Evolutionary conservation across 2,888 invertebrate genomes (phyloP).

Genomic region (Ctena decussata): DNA sequence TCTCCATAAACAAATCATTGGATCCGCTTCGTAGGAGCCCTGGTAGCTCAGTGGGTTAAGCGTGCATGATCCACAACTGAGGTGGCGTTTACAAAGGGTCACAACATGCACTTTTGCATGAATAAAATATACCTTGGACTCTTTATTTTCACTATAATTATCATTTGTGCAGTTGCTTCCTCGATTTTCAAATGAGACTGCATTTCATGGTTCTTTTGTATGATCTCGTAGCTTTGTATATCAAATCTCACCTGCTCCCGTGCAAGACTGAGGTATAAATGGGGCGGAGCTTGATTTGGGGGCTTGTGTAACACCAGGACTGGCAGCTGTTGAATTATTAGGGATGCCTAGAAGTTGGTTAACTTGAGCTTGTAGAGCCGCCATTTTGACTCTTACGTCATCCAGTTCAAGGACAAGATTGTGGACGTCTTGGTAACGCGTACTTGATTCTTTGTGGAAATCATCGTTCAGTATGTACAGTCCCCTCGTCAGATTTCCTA

Average conservation of each 20-base stretch:
- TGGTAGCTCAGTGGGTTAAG: too few relatives aligned
- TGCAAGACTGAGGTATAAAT: constrained; percentile 6
- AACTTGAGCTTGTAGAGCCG: constrained; percentile 25
- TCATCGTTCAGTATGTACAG: constrained; percentile 53
- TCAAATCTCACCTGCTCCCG: constrained; percentile 38
- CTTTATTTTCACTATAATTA: too few relatives aligned
- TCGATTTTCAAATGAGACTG: too few relatives aligned
- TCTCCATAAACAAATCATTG: too few relatives aligned
- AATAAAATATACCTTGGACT: too few relatives aligned
- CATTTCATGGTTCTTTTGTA: too few relatives aligned
- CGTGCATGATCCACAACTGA: too few relatives aligned
- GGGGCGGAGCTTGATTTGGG: not conserved
- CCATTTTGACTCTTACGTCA: constrained; percentile 36
- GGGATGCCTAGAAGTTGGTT: not conserved
- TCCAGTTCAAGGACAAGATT: constrained; percentile 43
- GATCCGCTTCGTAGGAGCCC: too few relatives aligned
- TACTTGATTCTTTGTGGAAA: constrained; percentile 48
- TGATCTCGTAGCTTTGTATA: too few relatives aligned
- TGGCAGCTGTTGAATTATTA: not conserved
- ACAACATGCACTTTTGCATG: too few relatives aligned
- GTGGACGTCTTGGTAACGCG: constrained; percentile 58
- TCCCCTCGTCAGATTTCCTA: constrained; percentile 48
- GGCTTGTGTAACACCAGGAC: not conserved
- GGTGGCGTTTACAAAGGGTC: too few relatives aligned
- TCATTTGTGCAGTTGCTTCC: too few relatives aligned